phyloP scores from a whole-genome alignment of 1,140 invertebrate genomes.

The Asbolus verrucosus region DNA sequence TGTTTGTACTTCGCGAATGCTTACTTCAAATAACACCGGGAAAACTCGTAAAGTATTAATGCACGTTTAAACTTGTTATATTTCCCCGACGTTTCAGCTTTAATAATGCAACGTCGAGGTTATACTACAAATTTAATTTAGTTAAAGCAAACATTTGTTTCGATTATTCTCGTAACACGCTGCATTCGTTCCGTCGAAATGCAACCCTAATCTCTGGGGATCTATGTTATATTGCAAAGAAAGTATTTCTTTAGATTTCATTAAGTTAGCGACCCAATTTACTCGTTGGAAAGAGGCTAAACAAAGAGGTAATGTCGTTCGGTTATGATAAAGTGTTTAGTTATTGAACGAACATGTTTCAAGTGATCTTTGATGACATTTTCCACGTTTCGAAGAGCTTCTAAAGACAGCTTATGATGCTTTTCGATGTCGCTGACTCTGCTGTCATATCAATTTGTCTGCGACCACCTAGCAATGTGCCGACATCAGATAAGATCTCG shows the following conservation, averaged over 20 bases:
- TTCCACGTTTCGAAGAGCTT: slow-evolving; percentile 21
- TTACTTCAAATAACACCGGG: no score
- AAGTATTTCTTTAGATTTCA: background rate
- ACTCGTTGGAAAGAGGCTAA: background rate
- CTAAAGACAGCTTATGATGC: slow-evolving; percentile 30
- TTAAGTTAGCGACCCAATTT: background rate
- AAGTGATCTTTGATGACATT: slow-evolving; percentile 19
- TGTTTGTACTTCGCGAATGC: no score
- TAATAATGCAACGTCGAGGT: no score
- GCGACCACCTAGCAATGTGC: slow-evolving; percentile 15
- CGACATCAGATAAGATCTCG: slow-evolving; percentile 20
- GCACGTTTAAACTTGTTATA: no score
- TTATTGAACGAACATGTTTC: slow-evolving; percentile 11
- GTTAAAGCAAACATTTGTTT: background rate
- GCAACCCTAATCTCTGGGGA: no score
- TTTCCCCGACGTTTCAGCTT: background rate
- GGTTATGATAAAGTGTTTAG: background rate
- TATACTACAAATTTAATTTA: background rate
- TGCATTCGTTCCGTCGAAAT: no score
- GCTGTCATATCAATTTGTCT: slow-evolving; percentile 32
- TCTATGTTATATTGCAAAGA: no score
- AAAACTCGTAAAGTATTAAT: no score
- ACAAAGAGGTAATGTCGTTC: background rate
- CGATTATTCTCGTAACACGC: no score
- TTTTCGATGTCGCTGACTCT: slow-evolving; percentile 22